Evolutionary conservation across 2,888 invertebrate species (phyloP), one percentile per base, ranked within the genome.

Genomic region (Caenorhabditis uteleia): DNA sequence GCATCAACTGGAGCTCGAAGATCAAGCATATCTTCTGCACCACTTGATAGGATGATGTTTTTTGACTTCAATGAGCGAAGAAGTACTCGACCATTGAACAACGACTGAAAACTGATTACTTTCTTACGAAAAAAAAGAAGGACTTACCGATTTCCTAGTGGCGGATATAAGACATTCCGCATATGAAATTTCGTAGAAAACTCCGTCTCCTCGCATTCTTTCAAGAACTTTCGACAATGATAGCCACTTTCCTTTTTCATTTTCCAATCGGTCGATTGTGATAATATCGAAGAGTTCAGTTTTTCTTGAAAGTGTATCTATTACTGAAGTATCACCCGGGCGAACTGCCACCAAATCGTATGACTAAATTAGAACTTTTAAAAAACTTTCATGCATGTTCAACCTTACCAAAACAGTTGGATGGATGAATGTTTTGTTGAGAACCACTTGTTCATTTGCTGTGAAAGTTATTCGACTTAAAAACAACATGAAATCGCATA

Each of bases 1-100:
- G 70, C 78, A 60, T 83, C 83, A 42, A 75, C 77, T 0, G 83
- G 83, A 1, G 75, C 80, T 4, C 83, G 75, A n/a, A 83, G 53
- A 42, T 79, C 72, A 25, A 80, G 53, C 40, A 79, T 62, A 34
- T 55, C 54, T 20, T 70, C 62, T 14, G 79, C 75, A 14, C 57
- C 78, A 27, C 75, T 75, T 16, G 70, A 70, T 47, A 82, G 47
- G 23, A 82, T 58, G 3, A 82, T 43, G 33, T 77, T 77, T 33
- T 68, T 56, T 2, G 73, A 40, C 27, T 74, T 50, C 43, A 69
- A 33, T 42, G 65, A 38, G 50, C 74, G 43, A 29, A 75, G 56
- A 23, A 83, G 49, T 4, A 61, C 26, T 16, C 77, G 65, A n/a
- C 74, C 79, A 39, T 77, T 74, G 43, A 67, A 54, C 10, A 77